Evolutionary conservation across 2,888 invertebrate species (phyloP), one percentile per base, ranked within the genome.

Genomic region (Eudemis profundana): DNA sequence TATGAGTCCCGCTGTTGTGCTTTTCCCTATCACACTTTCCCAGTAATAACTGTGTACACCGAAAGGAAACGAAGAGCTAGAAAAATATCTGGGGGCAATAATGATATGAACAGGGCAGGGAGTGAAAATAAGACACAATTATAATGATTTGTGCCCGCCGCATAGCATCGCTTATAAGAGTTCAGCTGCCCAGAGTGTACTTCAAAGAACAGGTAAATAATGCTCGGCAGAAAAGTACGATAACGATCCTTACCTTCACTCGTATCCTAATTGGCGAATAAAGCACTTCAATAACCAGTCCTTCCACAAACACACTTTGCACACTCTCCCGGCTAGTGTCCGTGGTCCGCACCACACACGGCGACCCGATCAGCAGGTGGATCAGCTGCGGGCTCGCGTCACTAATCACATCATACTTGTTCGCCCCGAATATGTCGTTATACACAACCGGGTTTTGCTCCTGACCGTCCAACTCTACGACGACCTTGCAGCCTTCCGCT

Each of bases 321-420:
- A 95, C 94, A 74, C 91, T 93, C 65, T 94, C 94, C 79, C 93
- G 85, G 68, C 82, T 86, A 2, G 80, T 79, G 72, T 95, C 95
- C 53, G 93, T 93, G 74, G 95, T 95, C 71, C 95, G 93, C 68
- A 96, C 96, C 85, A 97, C 98, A 72, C 98, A 98, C 64, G 95
- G 93, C 53, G 96, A 95, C 40, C 97, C 97, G 67, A 96, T 89
- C 71, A 94, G 93, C 78, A 98, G 94, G 90, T 97, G 96, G 74
- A 95, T 95, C 76, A 95, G 94, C 79, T 95, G 96, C 33, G 98
- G 98, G 87, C 97, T 96, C 73, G 98, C 97, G 85, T 99, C 98
- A 79, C 97, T 95, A 77, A 98, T 97, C 82, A 98, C 95, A 87
- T 97, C 97, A 87, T 95, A 96, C 81, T 95, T 96, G 76, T 96